These are phyloP conservation scores for Heliconius hortense DNA, from an alignment of 2,888 invertebrate genomes.

Conservation along the genomic window DNA sequence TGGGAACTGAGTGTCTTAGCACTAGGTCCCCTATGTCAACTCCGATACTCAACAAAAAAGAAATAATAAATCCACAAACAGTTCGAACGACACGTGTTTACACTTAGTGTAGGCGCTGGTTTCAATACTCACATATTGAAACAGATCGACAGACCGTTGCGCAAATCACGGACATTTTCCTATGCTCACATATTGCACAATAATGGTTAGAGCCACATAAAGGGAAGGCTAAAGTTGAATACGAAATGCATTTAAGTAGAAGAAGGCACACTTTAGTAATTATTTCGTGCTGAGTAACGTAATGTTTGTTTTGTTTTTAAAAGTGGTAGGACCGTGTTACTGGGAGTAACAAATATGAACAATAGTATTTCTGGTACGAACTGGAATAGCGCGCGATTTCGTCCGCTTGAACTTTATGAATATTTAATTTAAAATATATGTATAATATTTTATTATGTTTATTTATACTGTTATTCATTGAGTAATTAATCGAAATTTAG, in stretches of 20 bases:
- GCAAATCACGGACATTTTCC: conserved; percentile 49
- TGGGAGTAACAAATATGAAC: no score
- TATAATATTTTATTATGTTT: no score
- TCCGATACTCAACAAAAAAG: no score
- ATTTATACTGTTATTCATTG: no score
- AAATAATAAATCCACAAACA: background rate
- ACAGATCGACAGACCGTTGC: conserved; percentile 40
- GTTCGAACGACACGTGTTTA: background rate
- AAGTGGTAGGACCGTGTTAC: no score
- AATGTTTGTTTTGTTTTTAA: background rate
- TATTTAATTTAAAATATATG: no score
- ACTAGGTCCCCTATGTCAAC: no score
- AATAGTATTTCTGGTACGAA: background rate
- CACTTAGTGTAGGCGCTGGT: conserved; percentile 5
- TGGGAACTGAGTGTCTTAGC: no score
- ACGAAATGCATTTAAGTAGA: background rate
- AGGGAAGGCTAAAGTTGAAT: conserved; percentile 10
- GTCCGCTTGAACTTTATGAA: no score
- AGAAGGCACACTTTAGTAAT: background rate
- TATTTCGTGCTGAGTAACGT: background rate
- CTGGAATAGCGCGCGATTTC: no score
- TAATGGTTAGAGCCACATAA: conserved; percentile 23
- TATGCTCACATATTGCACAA: conserved; percentile 38
- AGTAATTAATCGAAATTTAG: no score
- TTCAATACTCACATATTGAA: conserved; percentile 15